Evolutionary conservation across 2,888 invertebrate species (phyloP), one percentile per base, ranked within the genome.

Genomic region (Aporophyla lueneburgensis): DNA sequence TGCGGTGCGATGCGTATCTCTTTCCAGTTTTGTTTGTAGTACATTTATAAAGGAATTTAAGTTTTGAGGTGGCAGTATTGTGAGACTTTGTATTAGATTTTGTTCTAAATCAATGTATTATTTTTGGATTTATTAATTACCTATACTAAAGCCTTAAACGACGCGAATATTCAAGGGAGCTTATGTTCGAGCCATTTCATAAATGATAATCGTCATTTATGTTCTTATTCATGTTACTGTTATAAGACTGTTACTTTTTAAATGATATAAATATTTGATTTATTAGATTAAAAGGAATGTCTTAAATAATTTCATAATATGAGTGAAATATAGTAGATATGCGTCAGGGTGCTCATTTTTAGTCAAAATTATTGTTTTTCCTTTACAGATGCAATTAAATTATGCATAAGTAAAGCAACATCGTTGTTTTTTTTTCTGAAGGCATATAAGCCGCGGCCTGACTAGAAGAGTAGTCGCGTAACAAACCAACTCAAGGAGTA

Each of bases 1-100:
- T 71, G 70, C 19, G 40, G 56, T 46, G 6, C 65, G 75, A 71
- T 71, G 53, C 21, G 58, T 71, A 69, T 81, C 68, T 71, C 1
- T 61, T 56, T 51, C 0, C n/a, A 10, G 43, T 66, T 78, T 21
- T 12, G 21, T 62, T 58, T 79, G 46, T 14, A 40, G 14, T 56
- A 46, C n/a, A 24, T 54, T 54, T 49, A 16, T 19, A 4, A 62
- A 19, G 0, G 5, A 49, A 69, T 54, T 54, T 10, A 9, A 33
- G 27, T 66, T 72, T 69, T 54, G 65, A 81, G 66, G 49, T 58
- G 61, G 65, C 54, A 63, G 16, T 40, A 19, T 27, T 7, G 14
- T 21, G 9, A 5, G 27, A 51, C 21, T 33, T 46, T 68, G 10
- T 19, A n/a, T 16, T 68, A 27, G 49, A 65, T 46, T 46, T 4